Evolutionary conservation across 1,140 invertebrate species (phyloP).

Genomic region (Pogonomyrmex californicus): DNA sequence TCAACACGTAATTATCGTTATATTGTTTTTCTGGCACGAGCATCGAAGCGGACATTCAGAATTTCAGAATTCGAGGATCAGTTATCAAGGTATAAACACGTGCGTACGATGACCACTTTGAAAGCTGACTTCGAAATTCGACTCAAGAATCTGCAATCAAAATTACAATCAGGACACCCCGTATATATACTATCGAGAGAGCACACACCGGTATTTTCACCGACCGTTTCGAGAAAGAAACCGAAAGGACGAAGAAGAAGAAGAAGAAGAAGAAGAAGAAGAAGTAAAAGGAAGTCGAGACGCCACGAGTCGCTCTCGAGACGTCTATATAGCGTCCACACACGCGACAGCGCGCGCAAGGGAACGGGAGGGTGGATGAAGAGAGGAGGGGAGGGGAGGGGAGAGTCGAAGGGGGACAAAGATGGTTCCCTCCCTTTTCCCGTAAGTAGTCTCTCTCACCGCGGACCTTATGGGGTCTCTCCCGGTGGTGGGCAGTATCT

Average conservation of each 20-base stretch:
- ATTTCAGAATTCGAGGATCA: neutral
- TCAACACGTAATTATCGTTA: neutral
- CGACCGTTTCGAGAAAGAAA: conserved; percentile 62
- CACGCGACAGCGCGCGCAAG: conserved; percentile 24
- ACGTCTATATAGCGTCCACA: conserved; percentile 69
- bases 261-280: conserved; percentile 32
- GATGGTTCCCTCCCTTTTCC: conserved; percentile 73
- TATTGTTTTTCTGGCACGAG: neutral
- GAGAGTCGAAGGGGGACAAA: neutral
- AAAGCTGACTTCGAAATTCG: neutral
- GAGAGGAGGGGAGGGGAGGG: neutral
- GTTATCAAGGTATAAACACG: neutral
- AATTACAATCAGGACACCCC: conserved; percentile 14
- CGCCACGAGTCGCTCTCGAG: conserved; percentile 74
- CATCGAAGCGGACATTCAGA: neutral
- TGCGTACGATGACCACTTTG: neutral
- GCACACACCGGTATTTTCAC: conserved; percentile 61
- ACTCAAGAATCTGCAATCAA: neutral
- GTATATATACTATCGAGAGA: conserved; percentile 32
- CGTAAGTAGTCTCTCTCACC: conserved; percentile 76
- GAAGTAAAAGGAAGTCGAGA: conserved; percentile 71
- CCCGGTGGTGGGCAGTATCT: conserved; percentile 77
- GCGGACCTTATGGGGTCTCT: conserved; percentile 79
- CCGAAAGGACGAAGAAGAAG: conserved; percentile 55
- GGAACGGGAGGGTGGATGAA: conserved; percentile 10